Conservation (phyloP, 2,113 vertebrate genomes). For the Cyanoramphus novaezelandiae region DNA sequence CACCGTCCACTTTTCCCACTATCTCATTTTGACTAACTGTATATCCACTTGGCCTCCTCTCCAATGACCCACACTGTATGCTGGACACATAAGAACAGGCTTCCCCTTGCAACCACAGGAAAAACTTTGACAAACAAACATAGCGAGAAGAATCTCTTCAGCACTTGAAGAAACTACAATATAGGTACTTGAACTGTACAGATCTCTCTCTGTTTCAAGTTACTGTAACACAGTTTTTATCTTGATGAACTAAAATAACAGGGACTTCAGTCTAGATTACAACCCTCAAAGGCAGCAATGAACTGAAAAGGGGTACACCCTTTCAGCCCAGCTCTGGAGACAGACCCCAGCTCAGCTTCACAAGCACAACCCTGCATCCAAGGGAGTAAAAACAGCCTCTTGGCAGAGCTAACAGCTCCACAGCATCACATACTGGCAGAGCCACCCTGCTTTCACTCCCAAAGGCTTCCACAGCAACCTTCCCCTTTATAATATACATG, state of each 20-base stretch:
- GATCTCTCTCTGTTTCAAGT: not conserved
- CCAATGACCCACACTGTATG: not conserved
- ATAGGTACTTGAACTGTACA: not conserved
- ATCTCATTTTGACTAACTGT: slow-evolving; percentile 40
- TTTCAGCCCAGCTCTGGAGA: not conserved
- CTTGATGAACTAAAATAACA: not conserved
- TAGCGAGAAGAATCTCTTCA: not conserved
- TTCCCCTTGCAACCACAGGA: slow-evolving; percentile 18
- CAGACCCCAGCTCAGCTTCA: not conserved
- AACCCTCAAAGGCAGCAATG: not conserved
- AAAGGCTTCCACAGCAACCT: not conserved
- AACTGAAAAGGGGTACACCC: not conserved
- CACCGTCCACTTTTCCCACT: slow-evolving; percentile 59
- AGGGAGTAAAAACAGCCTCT: not conserved
- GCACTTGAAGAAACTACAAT: not conserved
- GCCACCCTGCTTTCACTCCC: not conserved
- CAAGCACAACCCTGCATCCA: not conserved
- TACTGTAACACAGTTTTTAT: not conserved
- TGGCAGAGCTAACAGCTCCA: not conserved
- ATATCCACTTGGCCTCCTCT: slow-evolving; percentile 2
- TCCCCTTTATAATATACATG: not conserved
- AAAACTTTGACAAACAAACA: slow-evolving; percentile 36
- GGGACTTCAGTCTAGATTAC: not conserved
- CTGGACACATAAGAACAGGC: not conserved
- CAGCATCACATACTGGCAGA: not conserved